phyloP scores from a whole-genome alignment of 1,140 invertebrate genomes.

The Drosophila ambigua region DNA sequence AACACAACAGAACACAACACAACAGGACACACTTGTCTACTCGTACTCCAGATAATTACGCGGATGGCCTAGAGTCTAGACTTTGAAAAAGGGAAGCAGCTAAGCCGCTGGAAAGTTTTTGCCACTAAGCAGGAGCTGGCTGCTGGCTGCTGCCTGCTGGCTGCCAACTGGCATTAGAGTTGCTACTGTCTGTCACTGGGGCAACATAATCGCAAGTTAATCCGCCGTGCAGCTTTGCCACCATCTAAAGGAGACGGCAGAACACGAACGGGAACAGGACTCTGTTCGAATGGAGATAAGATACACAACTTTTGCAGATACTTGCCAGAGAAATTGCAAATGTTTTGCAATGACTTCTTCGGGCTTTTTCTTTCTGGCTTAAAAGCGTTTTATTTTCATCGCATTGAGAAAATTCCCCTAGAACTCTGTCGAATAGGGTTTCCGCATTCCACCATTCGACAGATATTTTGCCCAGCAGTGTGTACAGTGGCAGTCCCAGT shows the following conservation, averaged over 20 bases:
- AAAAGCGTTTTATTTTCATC: slow-evolving; percentile 55
- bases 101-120: slow-evolving; percentile 65
- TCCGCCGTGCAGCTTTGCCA: slow-evolving; percentile 70
- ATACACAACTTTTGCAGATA: slow-evolving; percentile 53
- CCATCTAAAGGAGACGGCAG: slow-evolving; percentile 34
- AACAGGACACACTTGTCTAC: no score
- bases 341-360: slow-evolving; percentile 39
- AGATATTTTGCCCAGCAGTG: no score
- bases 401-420: slow-evolving; percentile 1
- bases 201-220: slow-evolving; percentile 79
- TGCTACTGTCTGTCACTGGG: slow-evolving; percentile 18
- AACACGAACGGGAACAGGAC: slow-evolving; percentile 1
- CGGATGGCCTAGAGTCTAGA: slow-evolving; percentile 35
- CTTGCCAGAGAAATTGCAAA: slow-evolving; percentile 32
- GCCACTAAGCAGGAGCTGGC: neutral
- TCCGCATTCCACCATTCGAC: no score
- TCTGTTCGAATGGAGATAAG: slow-evolving; percentile 71
- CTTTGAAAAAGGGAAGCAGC: slow-evolving; percentile 48
- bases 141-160: no score
- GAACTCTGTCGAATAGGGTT: no score
- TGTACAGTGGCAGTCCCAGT: no score
- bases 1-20: neutral
- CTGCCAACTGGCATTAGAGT: slow-evolving; percentile 29
- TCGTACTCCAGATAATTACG: slow-evolving; percentile 65
- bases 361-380: slow-evolving; percentile 18